phyloP scores from a whole-genome alignment of 2,113 vertebrate genomes.

The Odocoileus virginianus region DNA sequence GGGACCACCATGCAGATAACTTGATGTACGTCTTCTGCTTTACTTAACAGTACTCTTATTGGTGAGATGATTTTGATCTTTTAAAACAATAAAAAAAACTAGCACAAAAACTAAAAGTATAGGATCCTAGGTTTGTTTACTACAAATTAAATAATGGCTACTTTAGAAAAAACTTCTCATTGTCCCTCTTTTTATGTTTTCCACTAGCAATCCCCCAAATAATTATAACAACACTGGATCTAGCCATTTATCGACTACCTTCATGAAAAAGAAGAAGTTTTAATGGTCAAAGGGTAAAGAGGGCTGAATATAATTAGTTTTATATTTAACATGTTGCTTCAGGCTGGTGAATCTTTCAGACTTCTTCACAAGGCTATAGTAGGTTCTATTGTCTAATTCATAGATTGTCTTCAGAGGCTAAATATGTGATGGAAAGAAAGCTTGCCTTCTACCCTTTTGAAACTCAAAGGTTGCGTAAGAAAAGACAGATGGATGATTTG shows the following conservation, averaged over 20 bases:
- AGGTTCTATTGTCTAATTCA: background rate
- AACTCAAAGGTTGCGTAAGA: slow-evolving; percentile 40
- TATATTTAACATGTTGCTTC: background rate
- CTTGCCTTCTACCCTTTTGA: slow-evolving; percentile 17
- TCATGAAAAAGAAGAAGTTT: background rate
- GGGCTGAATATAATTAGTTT: background rate
- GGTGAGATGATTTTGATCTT: background rate
- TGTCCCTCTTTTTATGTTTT: background rate
- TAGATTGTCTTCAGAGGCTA: background rate
- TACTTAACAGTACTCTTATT: background rate
- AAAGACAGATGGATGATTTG: slow-evolving; percentile 42
- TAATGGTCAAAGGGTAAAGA: background rate
- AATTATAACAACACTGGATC: background rate
- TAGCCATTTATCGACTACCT: background rate
- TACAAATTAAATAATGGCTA: background rate
- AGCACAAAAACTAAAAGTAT: background rate
- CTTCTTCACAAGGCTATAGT: background rate
- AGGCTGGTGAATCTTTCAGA: background rate
- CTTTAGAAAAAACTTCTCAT: background rate
- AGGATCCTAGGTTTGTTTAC: background rate
- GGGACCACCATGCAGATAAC: background rate
- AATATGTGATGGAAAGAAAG: background rate
- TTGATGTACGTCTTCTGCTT: background rate
- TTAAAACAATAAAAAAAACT: background rate
- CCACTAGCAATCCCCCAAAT: background rate